Conservation (phyloP, 2,888 invertebrate genomes). For the Caenorhabditis doughertyi region DNA sequence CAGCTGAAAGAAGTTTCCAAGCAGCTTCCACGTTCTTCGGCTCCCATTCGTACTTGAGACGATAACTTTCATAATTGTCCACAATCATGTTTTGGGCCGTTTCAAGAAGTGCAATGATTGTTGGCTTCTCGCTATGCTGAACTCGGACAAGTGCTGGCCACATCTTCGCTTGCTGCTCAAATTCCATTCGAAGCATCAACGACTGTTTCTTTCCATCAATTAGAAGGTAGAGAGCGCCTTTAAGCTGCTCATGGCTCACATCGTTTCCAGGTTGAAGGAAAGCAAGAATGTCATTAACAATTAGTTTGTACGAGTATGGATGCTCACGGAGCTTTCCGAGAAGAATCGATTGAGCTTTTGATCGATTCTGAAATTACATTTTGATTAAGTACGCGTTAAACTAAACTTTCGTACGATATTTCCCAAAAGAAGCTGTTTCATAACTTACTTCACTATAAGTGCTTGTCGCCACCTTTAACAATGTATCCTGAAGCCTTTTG, state of each 20-base stretch:
- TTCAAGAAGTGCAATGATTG: constrained; percentile 84
- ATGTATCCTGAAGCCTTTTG: constrained; percentile 86
- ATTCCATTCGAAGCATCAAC: constrained; percentile 88
- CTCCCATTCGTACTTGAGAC: constrained; percentile 73
- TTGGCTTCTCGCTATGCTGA: constrained; percentile 90
- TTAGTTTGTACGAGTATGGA: constrained; percentile 87
- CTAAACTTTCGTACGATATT: too few relatives aligned
- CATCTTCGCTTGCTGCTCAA: constrained; percentile 85
- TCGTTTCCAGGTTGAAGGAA: constrained; percentile 85
- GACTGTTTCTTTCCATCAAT: constrained; percentile 87
- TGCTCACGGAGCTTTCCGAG: constrained; percentile 84
- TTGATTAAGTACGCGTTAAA: too few relatives aligned
- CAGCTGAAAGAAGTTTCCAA: constrained; percentile 42
- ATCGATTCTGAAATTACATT: constrained; percentile 63
- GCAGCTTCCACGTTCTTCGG: constrained; percentile 38
- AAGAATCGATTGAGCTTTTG: constrained; percentile 68
- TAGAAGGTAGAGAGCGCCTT: constrained; percentile 90
- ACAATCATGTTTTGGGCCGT: constrained; percentile 83
- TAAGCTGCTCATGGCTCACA: constrained; percentile 87
- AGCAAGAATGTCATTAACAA: constrained; percentile 87
- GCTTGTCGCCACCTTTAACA: constrained; percentile 87
- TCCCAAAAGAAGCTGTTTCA: too few relatives aligned
- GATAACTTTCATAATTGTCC: constrained; percentile 80
- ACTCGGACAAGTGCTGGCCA: constrained; percentile 84
- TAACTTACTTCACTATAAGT: constrained; percentile 87